phyloP scores from a whole-genome alignment of 2,113 vertebrate species.

The Ibidorhyncha struthersii region DNA sequence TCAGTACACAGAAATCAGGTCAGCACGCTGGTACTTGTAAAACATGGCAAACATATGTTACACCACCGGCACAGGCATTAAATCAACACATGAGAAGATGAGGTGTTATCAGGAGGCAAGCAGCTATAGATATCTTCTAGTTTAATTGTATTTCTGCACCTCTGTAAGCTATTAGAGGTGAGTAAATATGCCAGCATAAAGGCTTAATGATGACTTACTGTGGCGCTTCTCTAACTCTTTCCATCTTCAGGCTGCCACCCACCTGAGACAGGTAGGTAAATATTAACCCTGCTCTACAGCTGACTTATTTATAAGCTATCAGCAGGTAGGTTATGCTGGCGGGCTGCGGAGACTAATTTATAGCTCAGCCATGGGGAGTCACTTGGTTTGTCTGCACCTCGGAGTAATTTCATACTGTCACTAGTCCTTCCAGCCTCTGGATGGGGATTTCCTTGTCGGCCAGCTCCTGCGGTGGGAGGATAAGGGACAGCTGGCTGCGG shows the following conservation, averaged over 20 bases:
- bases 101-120: neutral
- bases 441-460: neutral
- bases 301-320: neutral
- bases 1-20: neutral
- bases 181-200: neutral
- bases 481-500: neutral
- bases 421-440: neutral
- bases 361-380: neutral
- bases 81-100: neutral
- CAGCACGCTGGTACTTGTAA: neutral
- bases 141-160: slow-evolving; percentile 22
- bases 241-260: neutral
- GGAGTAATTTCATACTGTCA: neutral
- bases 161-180: neutral
- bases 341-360: neutral
- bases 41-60: neutral
- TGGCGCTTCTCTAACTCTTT: neutral
- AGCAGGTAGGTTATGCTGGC: neutral
- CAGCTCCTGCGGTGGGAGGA: neutral
- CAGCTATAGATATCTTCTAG: neutral
- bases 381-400: neutral
- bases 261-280: neutral
- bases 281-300: neutral
- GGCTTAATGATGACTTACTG: slow-evolving; percentile 5
- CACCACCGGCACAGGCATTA: neutral